Evolutionary conservation across 2,888 invertebrate species (phyloP), one percentile per base, ranked within the genome.

Genomic region (Griposia aprilina): DNA sequence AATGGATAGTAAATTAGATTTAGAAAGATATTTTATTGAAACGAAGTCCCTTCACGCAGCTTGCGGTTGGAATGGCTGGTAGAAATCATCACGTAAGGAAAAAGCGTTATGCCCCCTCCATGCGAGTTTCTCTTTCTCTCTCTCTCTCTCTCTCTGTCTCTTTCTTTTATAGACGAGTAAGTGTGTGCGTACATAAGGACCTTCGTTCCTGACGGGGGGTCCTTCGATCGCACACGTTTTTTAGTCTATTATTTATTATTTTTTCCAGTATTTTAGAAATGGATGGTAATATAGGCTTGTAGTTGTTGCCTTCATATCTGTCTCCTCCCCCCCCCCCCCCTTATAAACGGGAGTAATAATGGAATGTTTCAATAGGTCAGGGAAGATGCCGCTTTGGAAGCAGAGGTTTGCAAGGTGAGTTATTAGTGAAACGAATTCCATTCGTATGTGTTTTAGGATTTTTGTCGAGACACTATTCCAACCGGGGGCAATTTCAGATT

Each of bases 381-480:
- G 65, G 70, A 65, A 65, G 8, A 41, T 65, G 66, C 70, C 26
- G 50, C 66, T 70, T 70, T 70, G 70, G 72, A 66, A 50, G 45
- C 36, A 6, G 50, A 73, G 72, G 36, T 73, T 50, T 50, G 72
- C 66, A 66, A 73, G 72, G 72, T 73, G 72, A 50, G 72, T 73
- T 66, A 15, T 41, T 50, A 66, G 2, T 23, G 36, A 36, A 36
- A 20, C 20, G 45, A 66, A 20, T 17, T 73, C 66, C 36, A 41
- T 66, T 52, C 66, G n/a, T 26, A 41, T 48, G 11, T 30, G 48
- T 7, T 66, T 66, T 50, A 26, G 23, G n/a, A 41, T 10, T 52
- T 36, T 50, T n/a, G 1, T 66, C 36, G 15, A 52, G 15, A 20
- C 2, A 10, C 41, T 57, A 36, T 69, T n/a, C n/a, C n/a, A 65